Evolutionary conservation across 2,888 invertebrate species (phyloP).

Genomic region (Andrena marginata): DNA sequence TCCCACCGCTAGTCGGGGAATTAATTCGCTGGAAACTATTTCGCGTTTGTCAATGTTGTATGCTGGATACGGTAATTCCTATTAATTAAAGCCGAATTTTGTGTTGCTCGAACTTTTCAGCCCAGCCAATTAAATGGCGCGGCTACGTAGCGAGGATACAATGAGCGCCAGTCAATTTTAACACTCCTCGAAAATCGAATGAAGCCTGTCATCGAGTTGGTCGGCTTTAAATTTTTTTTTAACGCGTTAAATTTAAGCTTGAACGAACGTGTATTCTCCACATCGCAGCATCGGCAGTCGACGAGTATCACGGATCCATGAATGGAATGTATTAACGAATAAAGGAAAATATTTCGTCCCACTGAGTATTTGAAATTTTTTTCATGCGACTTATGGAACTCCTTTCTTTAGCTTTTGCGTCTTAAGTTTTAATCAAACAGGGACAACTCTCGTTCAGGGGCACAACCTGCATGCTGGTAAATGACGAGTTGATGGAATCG

Average conservation of each 20-base stretch:
- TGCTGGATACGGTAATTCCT: conserved; percentile 36
- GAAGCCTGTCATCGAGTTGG: not conserved
- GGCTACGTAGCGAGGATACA: conserved; percentile 1
- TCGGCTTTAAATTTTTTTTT: not conserved
- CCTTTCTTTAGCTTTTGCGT: too few relatives aligned
- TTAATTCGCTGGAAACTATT: conserved; percentile 52
- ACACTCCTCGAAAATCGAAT: conserved; percentile 19
- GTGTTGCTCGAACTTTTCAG: conserved; percentile 42
- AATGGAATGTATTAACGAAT: too few relatives aligned
- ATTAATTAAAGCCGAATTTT: conserved; percentile 52
- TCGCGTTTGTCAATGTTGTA: conserved; percentile 34
- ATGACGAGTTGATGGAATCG: too few relatives aligned
- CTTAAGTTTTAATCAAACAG: too few relatives aligned
- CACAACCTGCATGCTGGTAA: too few relatives aligned
- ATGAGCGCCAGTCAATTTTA: conserved; percentile 21
- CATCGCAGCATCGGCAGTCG: not conserved
- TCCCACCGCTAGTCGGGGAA: conserved; percentile 1
- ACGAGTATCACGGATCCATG: too few relatives aligned
- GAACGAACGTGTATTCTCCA: not conserved
- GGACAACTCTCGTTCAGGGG: too few relatives aligned
- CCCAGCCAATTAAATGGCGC: conserved; percentile 21
- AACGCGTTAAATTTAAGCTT: not conserved
- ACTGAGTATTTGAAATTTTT: too few relatives aligned
- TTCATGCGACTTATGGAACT: too few relatives aligned
- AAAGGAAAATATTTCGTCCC: too few relatives aligned